phyloP scores from a whole-genome alignment of 2,797 vertebrate genomes.

The Acanthornis magna region DNA sequence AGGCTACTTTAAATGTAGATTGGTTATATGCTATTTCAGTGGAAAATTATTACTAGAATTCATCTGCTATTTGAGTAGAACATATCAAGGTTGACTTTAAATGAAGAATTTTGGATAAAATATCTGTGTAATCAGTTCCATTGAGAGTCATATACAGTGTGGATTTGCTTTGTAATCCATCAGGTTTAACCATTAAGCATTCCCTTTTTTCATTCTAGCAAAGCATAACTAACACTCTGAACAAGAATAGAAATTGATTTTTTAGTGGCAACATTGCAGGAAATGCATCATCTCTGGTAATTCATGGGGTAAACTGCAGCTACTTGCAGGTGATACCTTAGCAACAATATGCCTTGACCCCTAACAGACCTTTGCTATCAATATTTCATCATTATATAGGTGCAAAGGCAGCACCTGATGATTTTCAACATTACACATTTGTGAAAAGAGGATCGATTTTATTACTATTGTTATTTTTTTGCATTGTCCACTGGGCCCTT shows the following conservation, averaged over 20 bases:
- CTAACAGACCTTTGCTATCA: neutral
- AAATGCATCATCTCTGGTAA: neutral
- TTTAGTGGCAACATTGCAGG: neutral
- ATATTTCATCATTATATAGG: neutral
- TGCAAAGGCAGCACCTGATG: neutral
- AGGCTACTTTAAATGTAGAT: neutral
- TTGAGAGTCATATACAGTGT: neutral
- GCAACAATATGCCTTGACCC: neutral
- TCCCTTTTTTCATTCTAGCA: neutral
- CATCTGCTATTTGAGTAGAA: neutral
- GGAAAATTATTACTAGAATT: neutral
- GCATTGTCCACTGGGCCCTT: neutral
- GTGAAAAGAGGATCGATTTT: neutral
- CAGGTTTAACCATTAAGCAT: neutral
- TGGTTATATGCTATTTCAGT: neutral
- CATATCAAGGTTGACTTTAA: neutral
- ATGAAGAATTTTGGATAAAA: neutral
- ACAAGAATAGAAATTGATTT: neutral
- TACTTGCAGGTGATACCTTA: neutral
- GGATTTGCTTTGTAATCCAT: neutral
- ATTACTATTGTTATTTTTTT: neutral
- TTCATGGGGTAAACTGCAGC: neutral
- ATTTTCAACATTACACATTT: neutral
- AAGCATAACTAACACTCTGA: neutral
- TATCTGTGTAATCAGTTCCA: neutral